phyloP scores from a whole-genome alignment of 2,888 invertebrate genomes.

The Aelia acuminata region DNA sequence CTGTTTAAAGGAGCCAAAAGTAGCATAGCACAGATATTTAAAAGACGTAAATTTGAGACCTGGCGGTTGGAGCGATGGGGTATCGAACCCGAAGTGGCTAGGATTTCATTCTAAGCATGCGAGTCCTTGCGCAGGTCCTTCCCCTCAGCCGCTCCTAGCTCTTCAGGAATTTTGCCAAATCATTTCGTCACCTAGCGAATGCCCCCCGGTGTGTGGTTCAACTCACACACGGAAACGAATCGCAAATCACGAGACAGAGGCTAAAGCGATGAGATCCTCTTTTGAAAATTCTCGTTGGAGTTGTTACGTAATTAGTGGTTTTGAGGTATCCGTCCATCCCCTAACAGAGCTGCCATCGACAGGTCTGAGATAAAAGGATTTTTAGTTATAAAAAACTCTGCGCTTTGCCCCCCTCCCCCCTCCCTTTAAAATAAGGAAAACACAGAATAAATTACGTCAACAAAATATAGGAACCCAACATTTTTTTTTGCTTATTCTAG shows the following conservation, averaged over 20 bases:
- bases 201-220: background rate
- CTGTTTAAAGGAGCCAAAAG: background rate
- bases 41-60: background rate
- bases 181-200: slow-evolving; percentile 2
- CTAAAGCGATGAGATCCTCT: too few relatives aligned
- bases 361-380: background rate
- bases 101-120: slow-evolving; percentile 10
- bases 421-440: background rate
- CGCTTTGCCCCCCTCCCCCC: too few relatives aligned
- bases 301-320: background rate
- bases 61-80: background rate
- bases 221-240: background rate
- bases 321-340: background rate
- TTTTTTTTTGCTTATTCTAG: slow-evolving; percentile 22
- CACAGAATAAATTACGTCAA: slow-evolving; percentile 1
- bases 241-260: background rate
- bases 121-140: slow-evolving; percentile 28
- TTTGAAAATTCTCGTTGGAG: background rate
- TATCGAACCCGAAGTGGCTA: slow-evolving; percentile 15
- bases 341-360: background rate
- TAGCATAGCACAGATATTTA: background rate
- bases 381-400: background rate
- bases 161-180: slow-evolving; percentile 38
- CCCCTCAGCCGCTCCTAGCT: slow-evolving; percentile 24
- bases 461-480: background rate